phyloP scores from a whole-genome alignment of 2,888 invertebrate genomes.

The Linyphia triangularis region DNA sequence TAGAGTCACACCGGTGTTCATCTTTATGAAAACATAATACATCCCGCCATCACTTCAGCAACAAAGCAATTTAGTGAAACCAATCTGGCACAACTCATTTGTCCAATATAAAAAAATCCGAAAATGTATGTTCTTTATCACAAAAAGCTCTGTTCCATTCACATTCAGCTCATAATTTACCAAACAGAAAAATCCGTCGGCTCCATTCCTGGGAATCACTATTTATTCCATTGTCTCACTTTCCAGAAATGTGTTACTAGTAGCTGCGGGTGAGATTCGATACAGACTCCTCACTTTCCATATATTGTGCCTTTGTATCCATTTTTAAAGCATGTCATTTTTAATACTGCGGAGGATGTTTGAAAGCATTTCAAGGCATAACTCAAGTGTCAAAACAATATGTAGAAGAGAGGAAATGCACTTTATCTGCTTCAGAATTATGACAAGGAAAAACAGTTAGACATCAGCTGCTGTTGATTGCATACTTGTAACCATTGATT shows the following conservation, averaged over 20 bases:
- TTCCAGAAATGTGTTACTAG: not conserved
- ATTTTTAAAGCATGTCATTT: constrained; percentile 31
- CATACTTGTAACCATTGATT: constrained; percentile 12
- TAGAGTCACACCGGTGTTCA: too few relatives aligned
- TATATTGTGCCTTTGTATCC: not conserved
- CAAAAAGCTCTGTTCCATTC: not conserved
- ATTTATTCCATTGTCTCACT: constrained; percentile 9
- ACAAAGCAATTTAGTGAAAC: not conserved
- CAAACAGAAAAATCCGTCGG: not conserved
- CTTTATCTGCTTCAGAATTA: constrained; percentile 4
- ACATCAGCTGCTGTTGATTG: constrained; percentile 52
- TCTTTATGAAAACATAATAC: too few relatives aligned
- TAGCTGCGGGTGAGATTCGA: constrained; percentile 1
- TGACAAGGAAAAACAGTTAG: constrained; percentile 35
- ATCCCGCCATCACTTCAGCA: too few relatives aligned
- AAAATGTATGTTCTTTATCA: not conserved
- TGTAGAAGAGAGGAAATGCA: constrained; percentile 26
- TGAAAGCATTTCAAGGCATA: constrained; percentile 35
- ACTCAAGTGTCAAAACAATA: constrained; percentile 53
- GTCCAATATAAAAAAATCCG: not conserved
- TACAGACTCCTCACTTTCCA: not conserved
- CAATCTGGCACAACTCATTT: not conserved
- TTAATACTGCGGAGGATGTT: not conserved
- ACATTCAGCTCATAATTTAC: not conserved
- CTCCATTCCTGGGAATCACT: not conserved